Base-by-base conservation (phyloP, 2,888 invertebrate species). In the Tolmerus cingulatus region DNA sequence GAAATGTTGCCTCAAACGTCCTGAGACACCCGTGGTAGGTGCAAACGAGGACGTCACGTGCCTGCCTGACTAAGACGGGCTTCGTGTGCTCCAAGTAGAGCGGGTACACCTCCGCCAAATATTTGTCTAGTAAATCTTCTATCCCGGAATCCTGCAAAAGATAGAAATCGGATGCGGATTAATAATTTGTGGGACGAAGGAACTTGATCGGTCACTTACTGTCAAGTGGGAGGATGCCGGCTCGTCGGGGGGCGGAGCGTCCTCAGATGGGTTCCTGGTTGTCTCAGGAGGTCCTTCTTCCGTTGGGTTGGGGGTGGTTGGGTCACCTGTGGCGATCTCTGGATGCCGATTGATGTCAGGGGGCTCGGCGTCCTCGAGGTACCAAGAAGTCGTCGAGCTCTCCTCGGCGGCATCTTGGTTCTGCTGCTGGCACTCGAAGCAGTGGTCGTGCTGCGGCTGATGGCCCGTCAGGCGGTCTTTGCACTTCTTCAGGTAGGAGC, bases 1-100 rank as follows among this genome's bases (percentile, higher is more conserved):
- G 94, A 92, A 95, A 96, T 88, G 94, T 94, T 89, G 93, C 93
- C 91, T 95, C 94, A 91, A 96, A 96, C 90, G 93, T 93, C 89
- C 93, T 93, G 90, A 95, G 91, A 91, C 95, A 94, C 78, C 95
- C 95, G 89, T 94, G 94, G 92, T 95, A 96, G 89, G 94, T 94
- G 91, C 95, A 94, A 85, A 95, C 94, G 90, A 96, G 93, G 88
- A 95, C 93, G 92, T 95, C 95, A 90, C 95, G 93, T 86, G 96
- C 96, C 93, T 96, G 95, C 87, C 95, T 93, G 90, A 95, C 94
- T 91, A 96, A 93, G 90, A 94, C 93, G 90, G 94, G 93, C 90
- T 93, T 93, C 87, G 94, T 94, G 90, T 93, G 93, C 89, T 93
- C 93, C 89, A 89, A 90, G 91, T 94, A 95, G 90, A 95, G 94